Evolutionary conservation across 2,888 invertebrate genomes (phyloP).

Genomic region (Dasypogon diadema): DNA sequence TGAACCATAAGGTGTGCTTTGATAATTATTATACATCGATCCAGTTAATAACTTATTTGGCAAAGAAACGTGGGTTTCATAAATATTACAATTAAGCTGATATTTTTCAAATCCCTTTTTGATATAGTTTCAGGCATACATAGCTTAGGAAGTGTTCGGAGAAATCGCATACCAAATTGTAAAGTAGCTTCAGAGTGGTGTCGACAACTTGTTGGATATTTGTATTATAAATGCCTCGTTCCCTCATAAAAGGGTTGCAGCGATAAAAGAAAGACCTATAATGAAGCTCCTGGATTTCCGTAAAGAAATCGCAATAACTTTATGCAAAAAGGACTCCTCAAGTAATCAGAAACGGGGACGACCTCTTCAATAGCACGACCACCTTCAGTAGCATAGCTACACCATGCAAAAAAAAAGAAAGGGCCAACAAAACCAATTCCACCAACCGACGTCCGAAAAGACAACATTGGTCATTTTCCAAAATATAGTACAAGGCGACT

Average conservation of each 20-base stretch:
- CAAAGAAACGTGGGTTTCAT: neutral
- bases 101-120: too few relatives aligned
- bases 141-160: too few relatives aligned
- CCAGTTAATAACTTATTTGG: neutral
- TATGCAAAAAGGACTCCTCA: neutral
- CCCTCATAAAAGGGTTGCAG: neutral
- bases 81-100: too few relatives aligned
- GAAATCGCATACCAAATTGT: too few relatives aligned
- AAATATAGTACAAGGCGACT: neutral
- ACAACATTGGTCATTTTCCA: neutral
- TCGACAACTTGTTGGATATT: neutral
- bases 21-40: neutral
- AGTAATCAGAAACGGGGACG: neutral
- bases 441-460: neutral
- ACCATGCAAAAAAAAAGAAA: neutral
- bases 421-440: constrained; percentile 1
- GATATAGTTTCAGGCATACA: too few relatives aligned
- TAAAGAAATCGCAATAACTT: neutral
- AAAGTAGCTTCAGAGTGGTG: too few relatives aligned
- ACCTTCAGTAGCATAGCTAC: neutral
- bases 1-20: neutral
- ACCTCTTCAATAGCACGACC: too few relatives aligned
- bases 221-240: neutral
- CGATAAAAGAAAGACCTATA: neutral
- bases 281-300: neutral